These are phyloP conservation scores for Sinella curviseta DNA, from an alignment of 1,140 invertebrate genomes.

Conservation along the genomic window DNA sequence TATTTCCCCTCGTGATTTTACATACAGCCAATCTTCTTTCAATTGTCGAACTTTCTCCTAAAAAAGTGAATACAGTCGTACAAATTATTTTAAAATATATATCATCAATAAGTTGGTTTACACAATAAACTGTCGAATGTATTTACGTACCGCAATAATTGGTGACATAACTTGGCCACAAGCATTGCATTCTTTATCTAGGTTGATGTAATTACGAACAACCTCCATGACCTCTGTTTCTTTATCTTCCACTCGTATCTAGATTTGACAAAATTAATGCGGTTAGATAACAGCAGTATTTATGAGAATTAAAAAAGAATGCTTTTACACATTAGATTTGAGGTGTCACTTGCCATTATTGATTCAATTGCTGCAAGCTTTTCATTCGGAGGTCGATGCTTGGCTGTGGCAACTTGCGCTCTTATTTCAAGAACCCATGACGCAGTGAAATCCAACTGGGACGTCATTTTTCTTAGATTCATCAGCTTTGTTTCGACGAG, in stretches of 20 bases:
- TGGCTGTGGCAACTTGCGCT: constrained; percentile 48
- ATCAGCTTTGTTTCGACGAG: constrained; percentile 63
- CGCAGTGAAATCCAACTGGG: constrained; percentile 59
- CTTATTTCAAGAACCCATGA: constrained; percentile 47
- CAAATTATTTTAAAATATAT: neutral
- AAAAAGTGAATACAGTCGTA: neutral
- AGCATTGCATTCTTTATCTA: constrained; percentile 59
- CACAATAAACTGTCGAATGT: neutral
- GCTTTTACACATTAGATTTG: too few species aligned
- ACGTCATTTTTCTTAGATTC: constrained; percentile 62
- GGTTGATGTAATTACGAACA: constrained; percentile 68
- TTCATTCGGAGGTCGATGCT: constrained; percentile 57
- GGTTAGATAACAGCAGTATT: neutral
- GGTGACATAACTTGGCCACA: constrained; percentile 42
- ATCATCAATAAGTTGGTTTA: neutral
- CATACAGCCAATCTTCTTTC: constrained; percentile 63
- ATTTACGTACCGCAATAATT: constrained; percentile 42
- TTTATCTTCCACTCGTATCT: constrained; percentile 59
- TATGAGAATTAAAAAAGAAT: neutral
- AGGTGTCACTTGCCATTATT: constrained; percentile 64
- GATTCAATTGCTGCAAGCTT: constrained; percentile 61
- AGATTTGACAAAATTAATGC: neutral
- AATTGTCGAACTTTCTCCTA: constrained; percentile 62
- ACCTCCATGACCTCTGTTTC: constrained; percentile 67
- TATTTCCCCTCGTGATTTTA: constrained; percentile 57